These are phyloP conservation scores for Pinctada fucata DNA, from an alignment of 2,888 invertebrate genomes.

Conservation along the genomic window DNA sequence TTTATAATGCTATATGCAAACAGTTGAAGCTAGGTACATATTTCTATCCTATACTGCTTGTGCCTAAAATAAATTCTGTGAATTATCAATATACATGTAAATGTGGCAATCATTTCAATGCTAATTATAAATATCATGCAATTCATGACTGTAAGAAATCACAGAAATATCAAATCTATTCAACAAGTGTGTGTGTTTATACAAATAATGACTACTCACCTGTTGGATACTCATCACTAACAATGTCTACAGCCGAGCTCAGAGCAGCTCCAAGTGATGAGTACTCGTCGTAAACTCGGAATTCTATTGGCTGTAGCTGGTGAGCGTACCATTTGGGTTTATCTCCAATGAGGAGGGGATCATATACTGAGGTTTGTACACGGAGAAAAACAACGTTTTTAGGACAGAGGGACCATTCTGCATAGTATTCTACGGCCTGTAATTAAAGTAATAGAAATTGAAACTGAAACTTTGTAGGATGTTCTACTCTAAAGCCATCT, in stretches of 20 bases:
- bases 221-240: slow-evolving; percentile 75
- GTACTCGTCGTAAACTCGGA: slow-evolving; percentile 94
- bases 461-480: too few species aligned
- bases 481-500: too few species aligned
- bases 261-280: slow-evolving; percentile 73
- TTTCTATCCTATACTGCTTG: too few species aligned
- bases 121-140: too few species aligned
- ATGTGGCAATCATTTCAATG: too few species aligned
- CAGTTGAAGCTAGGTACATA: too few species aligned
- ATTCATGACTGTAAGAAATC: too few species aligned
- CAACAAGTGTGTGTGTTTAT: too few species aligned
- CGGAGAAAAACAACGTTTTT: slow-evolving; percentile 98
- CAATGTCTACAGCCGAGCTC: slow-evolving; percentile 61
- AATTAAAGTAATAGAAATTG: slow-evolving; percentile 11
- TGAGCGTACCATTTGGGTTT: slow-evolving; percentile 95
- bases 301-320: slow-evolving; percentile 88
- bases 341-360: slow-evolving; percentile 96
- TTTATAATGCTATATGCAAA: too few species aligned
- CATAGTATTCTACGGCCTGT: slow-evolving; percentile 97
- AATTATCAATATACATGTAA: too few species aligned
- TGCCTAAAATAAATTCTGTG: too few species aligned
- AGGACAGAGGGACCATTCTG: slow-evolving; percentile 98
- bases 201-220: slow-evolving; percentile 50
- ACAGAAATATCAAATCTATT: too few species aligned
- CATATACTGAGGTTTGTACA: slow-evolving; percentile 95